Evolutionary conservation across 2,888 invertebrate species (phyloP), one percentile per base, ranked within the genome.

Genomic region (Drosophila siamana): DNA sequence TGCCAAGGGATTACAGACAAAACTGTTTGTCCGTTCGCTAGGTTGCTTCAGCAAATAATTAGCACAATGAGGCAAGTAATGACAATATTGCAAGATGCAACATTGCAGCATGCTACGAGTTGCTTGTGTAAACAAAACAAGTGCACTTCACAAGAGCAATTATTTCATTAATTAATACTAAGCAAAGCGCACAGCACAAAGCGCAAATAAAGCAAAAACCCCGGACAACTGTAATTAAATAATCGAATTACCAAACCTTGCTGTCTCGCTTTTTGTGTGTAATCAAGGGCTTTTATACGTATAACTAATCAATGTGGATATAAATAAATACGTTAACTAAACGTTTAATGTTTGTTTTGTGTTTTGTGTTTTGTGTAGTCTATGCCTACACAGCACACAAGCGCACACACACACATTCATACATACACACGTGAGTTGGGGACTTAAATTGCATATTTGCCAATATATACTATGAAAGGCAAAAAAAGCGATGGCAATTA

Each of bases 101-200:
- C 4, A 11, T 33, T 61, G 54, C 33, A 41, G 38, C 19, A 28
- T 22, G 59, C 16, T 6, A 28, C 22, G 15, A 41, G 33, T 38
- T 38, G 36, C 13, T 36, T 38, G 36, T 38, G 13, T 15, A 9
- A 9, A 30, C 11, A 30, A 30, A 7, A 28, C 22, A 19, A 48
- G 33, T 33, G 33, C 33, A 4, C 33, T 33, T 3, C 19, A 52
- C 40, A 5, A n/a, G 51, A 47, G 76, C 72, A 89, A 78, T 88
- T 89, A 79, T 89, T 88, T 74, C 73, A 77, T 83, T 89, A 85
- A 88, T 88, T 89, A 88, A 82, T 88, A 60, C 84, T 62, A 52
- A 54, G 72, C 71, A 57, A 71, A 54, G 19, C 28, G 30, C 30
- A 33, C 3, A 33, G 13, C 41, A 11, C 41, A 54, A 30, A 54